Conservation (phyloP, 2,113 vertebrate genomes). For the Thalassarche chlororhynchos region DNA sequence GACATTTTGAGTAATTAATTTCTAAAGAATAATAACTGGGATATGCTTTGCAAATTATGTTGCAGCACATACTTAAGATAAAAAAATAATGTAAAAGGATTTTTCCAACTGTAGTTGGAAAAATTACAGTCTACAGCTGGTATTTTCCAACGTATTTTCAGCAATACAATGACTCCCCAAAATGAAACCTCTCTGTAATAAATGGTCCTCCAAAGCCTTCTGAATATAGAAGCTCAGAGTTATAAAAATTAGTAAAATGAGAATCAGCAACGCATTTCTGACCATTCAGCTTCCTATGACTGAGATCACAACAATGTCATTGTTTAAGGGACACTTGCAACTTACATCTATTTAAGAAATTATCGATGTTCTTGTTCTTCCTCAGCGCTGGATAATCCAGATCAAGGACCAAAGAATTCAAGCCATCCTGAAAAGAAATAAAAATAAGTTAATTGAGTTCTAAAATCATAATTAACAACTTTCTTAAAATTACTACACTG, state of each 20-base stretch:
- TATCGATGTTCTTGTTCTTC: constrained; percentile 99
- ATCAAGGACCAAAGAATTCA: constrained; percentile 96
- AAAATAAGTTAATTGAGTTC: constrained; percentile 20
- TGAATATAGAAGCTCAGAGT: neutral
- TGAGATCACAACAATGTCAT: neutral
- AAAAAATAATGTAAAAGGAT: neutral
- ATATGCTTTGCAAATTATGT: neutral
- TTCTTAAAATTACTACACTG: neutral
- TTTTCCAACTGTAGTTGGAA: neutral
- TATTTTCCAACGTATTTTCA: neutral
- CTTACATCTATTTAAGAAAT: constrained; percentile 98
- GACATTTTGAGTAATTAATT: neutral
- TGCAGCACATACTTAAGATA: neutral
- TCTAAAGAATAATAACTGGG: neutral
- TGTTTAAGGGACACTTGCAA: constrained; percentile 71
- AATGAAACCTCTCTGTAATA: neutral
- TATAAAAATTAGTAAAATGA: neutral
- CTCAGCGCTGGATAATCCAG: constrained; percentile 96
- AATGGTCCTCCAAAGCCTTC: neutral
- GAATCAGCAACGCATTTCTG: neutral
- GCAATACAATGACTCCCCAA: neutral
- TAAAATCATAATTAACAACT: constrained; percentile 29
- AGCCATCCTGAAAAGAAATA: constrained; percentile 85
- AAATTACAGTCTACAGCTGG: neutral
- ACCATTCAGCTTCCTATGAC: neutral